A percentile compares a stretch with the other conserved stretches of the same genome.
phyloP scores from a whole-genome alignment of 2,888 invertebrate species.

The Watsonalla binaria region DNA sequence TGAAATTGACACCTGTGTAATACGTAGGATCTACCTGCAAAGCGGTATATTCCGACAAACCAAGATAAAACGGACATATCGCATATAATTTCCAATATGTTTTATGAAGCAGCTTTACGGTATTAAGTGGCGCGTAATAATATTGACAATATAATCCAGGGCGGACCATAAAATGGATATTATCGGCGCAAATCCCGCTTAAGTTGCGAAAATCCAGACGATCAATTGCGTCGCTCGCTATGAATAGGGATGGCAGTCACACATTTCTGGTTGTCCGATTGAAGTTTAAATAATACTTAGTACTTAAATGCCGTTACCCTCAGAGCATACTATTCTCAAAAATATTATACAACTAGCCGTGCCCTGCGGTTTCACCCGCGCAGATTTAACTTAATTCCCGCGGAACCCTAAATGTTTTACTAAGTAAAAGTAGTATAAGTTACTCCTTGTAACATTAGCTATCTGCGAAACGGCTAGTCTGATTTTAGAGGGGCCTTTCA shows the following conservation, averaged over 20 bases:
- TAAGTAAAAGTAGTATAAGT: no score
- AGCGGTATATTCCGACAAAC: slow-evolving; percentile 29
- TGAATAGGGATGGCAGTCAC: background rate
- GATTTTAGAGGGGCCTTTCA: no score
- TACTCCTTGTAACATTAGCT: no score
- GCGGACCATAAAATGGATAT: slow-evolving; percentile 59
- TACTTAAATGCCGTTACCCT: no score
- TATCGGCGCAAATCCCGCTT: slow-evolving; percentile 67
- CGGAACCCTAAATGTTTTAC: no score
- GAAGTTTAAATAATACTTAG: no score
- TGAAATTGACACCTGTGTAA: background rate
- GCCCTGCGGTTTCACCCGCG: no score
- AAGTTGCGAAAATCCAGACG: slow-evolving; percentile 51
- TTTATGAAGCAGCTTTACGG: slow-evolving; percentile 72
- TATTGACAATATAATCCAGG: slow-evolving; percentile 72
- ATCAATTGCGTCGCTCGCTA: slow-evolving; percentile 9
- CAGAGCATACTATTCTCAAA: no score
- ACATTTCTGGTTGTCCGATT: background rate
- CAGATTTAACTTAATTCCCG: no score
- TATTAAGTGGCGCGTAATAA: slow-evolving; percentile 74
- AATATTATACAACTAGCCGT: no score
- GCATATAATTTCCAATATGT: slow-evolving; percentile 69
- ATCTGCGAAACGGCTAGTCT: no score
- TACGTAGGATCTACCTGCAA: slow-evolving; percentile 24
- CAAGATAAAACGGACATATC: slow-evolving; percentile 48